These are phyloP conservation scores for Sinocyclocheilus anshuiensis DNA, from an alignment of 2,113 vertebrate species.

Conservation along the genomic window DNA sequence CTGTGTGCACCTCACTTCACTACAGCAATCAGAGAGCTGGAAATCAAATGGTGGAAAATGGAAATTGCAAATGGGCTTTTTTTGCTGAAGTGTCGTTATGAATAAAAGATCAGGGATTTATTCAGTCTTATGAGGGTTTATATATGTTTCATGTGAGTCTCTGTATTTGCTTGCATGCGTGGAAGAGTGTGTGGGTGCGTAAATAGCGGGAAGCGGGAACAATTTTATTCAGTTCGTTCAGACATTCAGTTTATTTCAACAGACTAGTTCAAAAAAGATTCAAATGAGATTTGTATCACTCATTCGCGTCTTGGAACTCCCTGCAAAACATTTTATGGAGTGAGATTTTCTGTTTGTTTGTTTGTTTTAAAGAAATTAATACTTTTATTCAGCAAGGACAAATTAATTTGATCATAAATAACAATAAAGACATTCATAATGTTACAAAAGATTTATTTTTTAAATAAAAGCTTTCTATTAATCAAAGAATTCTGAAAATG, in stretches of 20 bases:
- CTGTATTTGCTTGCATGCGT: conserved; percentile 7
- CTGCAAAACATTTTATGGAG: background rate
- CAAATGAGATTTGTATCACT: background rate
- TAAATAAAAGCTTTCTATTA: background rate
- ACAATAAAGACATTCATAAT: background rate
- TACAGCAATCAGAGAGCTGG: conserved; percentile 8
- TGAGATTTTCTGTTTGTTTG: background rate
- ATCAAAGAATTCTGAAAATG: too few species aligned
- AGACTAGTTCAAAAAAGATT: background rate
- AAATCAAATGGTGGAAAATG: conserved; percentile 33
- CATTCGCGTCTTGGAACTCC: background rate
- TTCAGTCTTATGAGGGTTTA: conserved; percentile 3
- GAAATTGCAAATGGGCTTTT: conserved; percentile 14
- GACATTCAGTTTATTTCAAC: background rate
- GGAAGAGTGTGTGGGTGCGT: background rate
- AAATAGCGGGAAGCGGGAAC: background rate
- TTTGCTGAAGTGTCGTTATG: conserved; percentile 9
- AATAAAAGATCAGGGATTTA: conserved; percentile 36
- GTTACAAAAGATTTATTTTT: background rate
- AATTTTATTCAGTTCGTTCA: background rate
- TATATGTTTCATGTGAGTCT: conserved; percentile 6
- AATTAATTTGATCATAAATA: background rate
- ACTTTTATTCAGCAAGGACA: background rate
- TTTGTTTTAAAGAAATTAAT: background rate
- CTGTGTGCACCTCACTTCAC: conserved; percentile 16